These are phyloP conservation scores for Equus quagga DNA, from an alignment of 2,113 vertebrate genomes.

Conservation along the genomic window DNA sequence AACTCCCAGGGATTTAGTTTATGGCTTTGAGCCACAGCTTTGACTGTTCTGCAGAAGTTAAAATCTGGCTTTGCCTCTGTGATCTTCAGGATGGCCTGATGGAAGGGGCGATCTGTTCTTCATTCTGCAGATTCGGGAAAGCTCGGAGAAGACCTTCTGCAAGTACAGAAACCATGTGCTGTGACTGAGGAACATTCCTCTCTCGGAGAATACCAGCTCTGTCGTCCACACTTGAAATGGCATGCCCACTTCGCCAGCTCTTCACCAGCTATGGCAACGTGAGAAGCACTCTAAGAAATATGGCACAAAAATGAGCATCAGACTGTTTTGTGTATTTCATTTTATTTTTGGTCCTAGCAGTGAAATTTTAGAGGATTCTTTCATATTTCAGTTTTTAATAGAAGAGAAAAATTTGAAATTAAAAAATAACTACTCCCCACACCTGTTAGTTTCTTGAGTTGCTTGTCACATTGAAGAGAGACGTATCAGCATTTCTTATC, in stretches of 20 bases:
- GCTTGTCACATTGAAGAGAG: not conserved
- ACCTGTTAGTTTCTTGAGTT: not conserved
- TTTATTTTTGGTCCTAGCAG: not conserved
- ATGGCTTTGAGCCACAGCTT: not conserved
- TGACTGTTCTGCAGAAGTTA: not conserved
- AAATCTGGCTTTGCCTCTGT: not conserved
- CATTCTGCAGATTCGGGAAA: not conserved
- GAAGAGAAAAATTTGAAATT: not conserved
- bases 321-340: not conserved
- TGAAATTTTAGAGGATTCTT: not conserved
- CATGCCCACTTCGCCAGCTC: not conserved
- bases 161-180: not conserved
- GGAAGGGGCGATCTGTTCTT: not conserved
- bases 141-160: rapidly evolving
- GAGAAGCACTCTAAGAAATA: not conserved
- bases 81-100: not conserved
- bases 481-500: not conserved
- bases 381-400: not conserved
- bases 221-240: not conserved
- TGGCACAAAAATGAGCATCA: not conserved
- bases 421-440: not conserved
- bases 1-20: not conserved
- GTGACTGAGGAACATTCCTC: rapidly evolving
- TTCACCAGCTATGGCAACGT: not conserved
- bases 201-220: not conserved